These are phyloP conservation scores for Elmis aenea DNA, from an alignment of 2,888 invertebrate genomes.

Conservation along the genomic window DNA sequence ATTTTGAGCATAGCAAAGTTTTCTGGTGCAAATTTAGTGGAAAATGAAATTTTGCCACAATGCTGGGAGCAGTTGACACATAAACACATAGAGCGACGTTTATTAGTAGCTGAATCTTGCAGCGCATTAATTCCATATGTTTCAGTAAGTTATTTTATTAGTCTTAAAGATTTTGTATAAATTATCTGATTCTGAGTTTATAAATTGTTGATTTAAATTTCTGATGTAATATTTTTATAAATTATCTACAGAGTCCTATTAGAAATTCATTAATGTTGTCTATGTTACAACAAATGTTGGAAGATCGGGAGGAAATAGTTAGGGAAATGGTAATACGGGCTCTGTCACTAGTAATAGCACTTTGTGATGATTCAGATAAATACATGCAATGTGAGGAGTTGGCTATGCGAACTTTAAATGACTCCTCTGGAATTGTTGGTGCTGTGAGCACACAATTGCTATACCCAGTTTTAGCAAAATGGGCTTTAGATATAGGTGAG, in stretches of 20 bases:
- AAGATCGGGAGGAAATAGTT: slow-evolving; percentile 60
- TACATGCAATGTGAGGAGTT: slow-evolving; percentile 58
- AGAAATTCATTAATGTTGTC: slow-evolving; percentile 64
- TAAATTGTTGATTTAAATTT: slow-evolving; percentile 1
- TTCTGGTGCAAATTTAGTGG: slow-evolving; percentile 51
- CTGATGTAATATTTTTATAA: slow-evolving; percentile 1
- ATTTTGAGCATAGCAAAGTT: slow-evolving; percentile 48
- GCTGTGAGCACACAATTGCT: slow-evolving; percentile 52
- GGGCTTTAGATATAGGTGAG: slow-evolving; percentile 50
- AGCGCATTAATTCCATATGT: slow-evolving; percentile 61
- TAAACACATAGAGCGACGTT: slow-evolving; percentile 60
- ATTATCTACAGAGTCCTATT: slow-evolving; percentile 48
- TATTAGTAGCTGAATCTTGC: slow-evolving; percentile 66
- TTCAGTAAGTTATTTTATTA: slow-evolving; percentile 47
- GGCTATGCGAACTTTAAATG: slow-evolving; percentile 54
- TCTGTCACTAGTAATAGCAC: slow-evolving; percentile 56
- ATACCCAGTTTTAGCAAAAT: slow-evolving; percentile 59
- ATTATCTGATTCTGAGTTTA: not conserved
- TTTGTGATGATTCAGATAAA: slow-evolving; percentile 62
- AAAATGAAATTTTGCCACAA: slow-evolving; percentile 63
- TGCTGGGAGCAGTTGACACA: slow-evolving; percentile 70
- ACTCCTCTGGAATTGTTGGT: slow-evolving; percentile 52
- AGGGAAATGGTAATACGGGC: slow-evolving; percentile 58
- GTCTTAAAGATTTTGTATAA: not conserved
- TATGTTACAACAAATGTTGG: slow-evolving; percentile 68